Percentiles rank a stretch among this genome's conserved stretches.
phyloP scores from a whole-genome alignment of 2,888 invertebrate genomes.

The Labia minor region DNA sequence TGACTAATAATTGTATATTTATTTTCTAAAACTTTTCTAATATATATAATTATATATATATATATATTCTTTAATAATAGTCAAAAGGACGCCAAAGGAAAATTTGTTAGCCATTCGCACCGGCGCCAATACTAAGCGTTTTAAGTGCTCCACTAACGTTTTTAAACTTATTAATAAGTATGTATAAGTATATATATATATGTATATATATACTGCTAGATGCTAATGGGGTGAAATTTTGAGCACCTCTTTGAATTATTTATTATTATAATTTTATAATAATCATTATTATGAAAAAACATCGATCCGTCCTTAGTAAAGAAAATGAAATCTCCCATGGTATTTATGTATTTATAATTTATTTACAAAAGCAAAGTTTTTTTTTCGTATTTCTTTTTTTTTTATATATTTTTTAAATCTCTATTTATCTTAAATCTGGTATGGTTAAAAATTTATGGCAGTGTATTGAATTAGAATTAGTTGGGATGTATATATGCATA shows the following conservation, averaged over 20 bases:
- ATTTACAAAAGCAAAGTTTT: slow-evolving; percentile 24
- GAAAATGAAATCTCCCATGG: slow-evolving; percentile 21
- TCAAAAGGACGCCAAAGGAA: slow-evolving; percentile 22
- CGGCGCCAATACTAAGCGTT: neutral
- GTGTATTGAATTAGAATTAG: slow-evolving; percentile 27
- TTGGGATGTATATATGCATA: slow-evolving; percentile 24
- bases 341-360: slow-evolving; percentile 22
- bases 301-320: slow-evolving; percentile 25
- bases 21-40: neutral
- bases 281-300: slow-evolving; percentile 22
- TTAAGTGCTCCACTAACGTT: slow-evolving; percentile 13
- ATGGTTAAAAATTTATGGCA: slow-evolving; percentile 26
- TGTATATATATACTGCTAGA: neutral
- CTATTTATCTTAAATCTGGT: slow-evolving; percentile 20
- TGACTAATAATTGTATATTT: neutral
- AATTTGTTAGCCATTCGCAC: neutral
- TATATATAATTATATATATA: slow-evolving; percentile 13
- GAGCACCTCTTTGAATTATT: slow-evolving; percentile 26
- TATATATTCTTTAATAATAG: slow-evolving; percentile 26
- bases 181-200: neutral
- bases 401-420: slow-evolving; percentile 16
- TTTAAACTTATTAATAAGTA: neutral
- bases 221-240: slow-evolving; percentile 19
- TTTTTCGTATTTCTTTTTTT: slow-evolving; percentile 17
- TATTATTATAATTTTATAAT: slow-evolving; percentile 17